Percentiles rank a stretch among this genome's conserved stretches.
Conservation (phyloP, 2,797 vertebrate species). For the Coluber constrictor region DNA sequence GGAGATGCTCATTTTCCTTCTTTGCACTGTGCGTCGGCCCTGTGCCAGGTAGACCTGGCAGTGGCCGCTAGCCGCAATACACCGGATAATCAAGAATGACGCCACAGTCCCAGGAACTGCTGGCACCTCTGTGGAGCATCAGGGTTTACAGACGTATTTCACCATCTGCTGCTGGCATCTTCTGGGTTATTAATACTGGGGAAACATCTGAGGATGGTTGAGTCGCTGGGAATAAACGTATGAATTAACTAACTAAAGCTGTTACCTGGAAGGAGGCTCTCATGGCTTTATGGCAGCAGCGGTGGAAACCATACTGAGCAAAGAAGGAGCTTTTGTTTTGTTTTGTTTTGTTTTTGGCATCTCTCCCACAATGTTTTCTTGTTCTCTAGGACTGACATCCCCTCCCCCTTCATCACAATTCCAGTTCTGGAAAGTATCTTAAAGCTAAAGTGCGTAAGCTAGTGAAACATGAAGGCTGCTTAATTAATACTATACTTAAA, state of each 20-base stretch:
- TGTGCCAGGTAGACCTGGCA: conserved; percentile 52
- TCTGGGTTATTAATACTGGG: conserved; percentile 58
- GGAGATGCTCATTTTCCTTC: conserved; percentile 31
- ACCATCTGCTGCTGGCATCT: conserved; percentile 62
- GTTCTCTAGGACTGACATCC: neutral
- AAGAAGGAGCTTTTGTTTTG: neutral
- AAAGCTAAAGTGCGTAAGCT: neutral
- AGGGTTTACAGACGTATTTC: conserved; percentile 38
- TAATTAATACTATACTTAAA: neutral
- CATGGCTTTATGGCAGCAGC: neutral
- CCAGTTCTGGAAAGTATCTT: neutral
- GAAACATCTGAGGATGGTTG: conserved; percentile 28
- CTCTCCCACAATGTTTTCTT: neutral
- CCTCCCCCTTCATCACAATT: neutral
- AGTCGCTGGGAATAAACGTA: neutral
- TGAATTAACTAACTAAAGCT: conserved; percentile 10
- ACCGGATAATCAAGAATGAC: conserved; percentile 21
- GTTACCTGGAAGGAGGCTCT: neutral
- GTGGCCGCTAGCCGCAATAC: conserved; percentile 25
- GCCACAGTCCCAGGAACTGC: conserved; percentile 37
- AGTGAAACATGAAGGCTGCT: neutral
- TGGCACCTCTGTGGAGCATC: conserved; percentile 38
- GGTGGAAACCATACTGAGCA: neutral
- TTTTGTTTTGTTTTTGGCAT: neutral
- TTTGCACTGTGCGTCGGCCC: neutral